Evolutionary conservation across 2,888 invertebrate genomes (phyloP).

Genomic region (Epicampocera succincta): DNA sequence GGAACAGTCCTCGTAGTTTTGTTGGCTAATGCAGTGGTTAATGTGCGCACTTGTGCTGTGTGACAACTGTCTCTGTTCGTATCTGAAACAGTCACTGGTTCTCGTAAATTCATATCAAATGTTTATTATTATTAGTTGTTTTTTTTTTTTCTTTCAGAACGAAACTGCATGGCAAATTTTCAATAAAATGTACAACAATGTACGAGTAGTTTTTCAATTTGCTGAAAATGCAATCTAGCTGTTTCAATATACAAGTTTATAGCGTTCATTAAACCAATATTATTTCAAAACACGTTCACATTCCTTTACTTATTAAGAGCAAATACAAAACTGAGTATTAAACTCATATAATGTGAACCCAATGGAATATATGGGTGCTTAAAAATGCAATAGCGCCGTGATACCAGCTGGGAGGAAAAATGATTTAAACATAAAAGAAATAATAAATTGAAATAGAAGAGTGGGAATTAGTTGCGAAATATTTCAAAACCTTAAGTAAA

Average conservation of each 20-base stretch:
- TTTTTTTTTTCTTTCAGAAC: constrained; percentile 12
- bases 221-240: constrained; percentile 18
- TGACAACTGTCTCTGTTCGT: constrained; percentile 3
- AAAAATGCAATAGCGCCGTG: too few relatives aligned
- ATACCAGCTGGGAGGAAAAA: too few relatives aligned
- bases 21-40: background rate
- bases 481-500: too few relatives aligned
- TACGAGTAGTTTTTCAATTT: constrained; percentile 24
- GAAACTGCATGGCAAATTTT: constrained; percentile 38
- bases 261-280: constrained; percentile 33
- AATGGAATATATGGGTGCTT: too few relatives aligned
- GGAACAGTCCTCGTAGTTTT: background rate
- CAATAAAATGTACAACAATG: constrained; percentile 52
- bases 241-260: constrained; percentile 19
- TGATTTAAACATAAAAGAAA: too few relatives aligned
- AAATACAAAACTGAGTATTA: background rate
- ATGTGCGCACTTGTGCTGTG: background rate
- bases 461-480: too few relatives aligned
- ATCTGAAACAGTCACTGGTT: background rate
- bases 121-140: constrained; percentile 38
- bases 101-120: constrained; percentile 35
- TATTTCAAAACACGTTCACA: constrained; percentile 35
- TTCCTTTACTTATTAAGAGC: background rate
- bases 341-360: too few relatives aligned
- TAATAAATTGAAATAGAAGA: too few relatives aligned